A percentile compares a stretch with the other conserved stretches of the same genome.
These are phyloP conservation scores for Coleophora flavipennella DNA, from an alignment of 2,888 invertebrate genomes.

Conservation along the genomic window DNA sequence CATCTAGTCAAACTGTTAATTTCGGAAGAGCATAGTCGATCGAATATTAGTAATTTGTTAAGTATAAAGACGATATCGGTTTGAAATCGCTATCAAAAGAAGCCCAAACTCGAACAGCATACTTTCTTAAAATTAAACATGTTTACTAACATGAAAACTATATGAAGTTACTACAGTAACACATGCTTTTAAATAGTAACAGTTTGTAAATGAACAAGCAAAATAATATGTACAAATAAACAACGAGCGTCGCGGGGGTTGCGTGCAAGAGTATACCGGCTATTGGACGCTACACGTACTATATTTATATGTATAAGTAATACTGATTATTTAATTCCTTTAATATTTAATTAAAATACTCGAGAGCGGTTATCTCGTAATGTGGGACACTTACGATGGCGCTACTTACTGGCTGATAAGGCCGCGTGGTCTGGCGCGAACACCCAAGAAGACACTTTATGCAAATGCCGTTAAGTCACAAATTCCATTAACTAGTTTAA, in stretches of 20 bases:
- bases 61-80: background rate
- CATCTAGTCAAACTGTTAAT: constrained; percentile 1
- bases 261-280: constrained; percentile 51
- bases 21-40: too few relatives aligned
- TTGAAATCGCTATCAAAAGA: background rate
- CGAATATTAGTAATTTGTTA: constrained; percentile 1
- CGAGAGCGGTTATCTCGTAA: constrained; percentile 68
- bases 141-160: constrained; percentile 10
- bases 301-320: constrained; percentile 64
- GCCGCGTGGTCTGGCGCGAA: constrained; percentile 37
- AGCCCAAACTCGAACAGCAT: constrained; percentile 27
- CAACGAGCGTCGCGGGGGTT: constrained; percentile 37
- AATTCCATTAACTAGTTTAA: constrained; percentile 47
- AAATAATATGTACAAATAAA: constrained; percentile 24
- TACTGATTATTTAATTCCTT: constrained; percentile 72
- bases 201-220: constrained; percentile 26
- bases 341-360: constrained; percentile 73
- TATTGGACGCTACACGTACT: constrained; percentile 59
- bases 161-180: constrained; percentile 22
- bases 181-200: constrained; percentile 36
- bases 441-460: constrained; percentile 62
- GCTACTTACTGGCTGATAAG: constrained; percentile 68
- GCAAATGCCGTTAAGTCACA: constrained; percentile 53
- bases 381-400: constrained; percentile 71
- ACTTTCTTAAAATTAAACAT: constrained; percentile 21